A percentile compares a stretch with the other conserved stretches of the same genome.
Evolutionary conservation across 2,797 vertebrate genomes (phyloP).

Genomic region (Sebastes kiyomatsui): DNA sequence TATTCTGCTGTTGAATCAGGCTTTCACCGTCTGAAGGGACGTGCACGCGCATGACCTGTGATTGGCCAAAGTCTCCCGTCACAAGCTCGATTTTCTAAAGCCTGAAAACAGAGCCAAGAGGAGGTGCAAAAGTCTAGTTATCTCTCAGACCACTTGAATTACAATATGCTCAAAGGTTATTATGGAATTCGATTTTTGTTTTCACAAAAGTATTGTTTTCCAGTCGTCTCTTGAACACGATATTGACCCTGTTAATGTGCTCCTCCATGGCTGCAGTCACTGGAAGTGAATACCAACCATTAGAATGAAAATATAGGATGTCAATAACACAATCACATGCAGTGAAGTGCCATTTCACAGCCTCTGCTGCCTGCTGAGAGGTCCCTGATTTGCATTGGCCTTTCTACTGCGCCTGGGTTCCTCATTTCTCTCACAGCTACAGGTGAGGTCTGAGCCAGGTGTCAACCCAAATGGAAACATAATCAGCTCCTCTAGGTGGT

Average conservation of each 20-base stretch:
- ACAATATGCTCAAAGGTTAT: too few relatives aligned
- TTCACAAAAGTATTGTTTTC: background rate
- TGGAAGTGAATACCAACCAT: background rate
- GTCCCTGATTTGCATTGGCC: conserved; percentile 7
- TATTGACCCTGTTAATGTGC: background rate
- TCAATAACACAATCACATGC: conserved; percentile 9
- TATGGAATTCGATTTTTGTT: background rate
- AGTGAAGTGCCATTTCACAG: conserved; percentile 28
- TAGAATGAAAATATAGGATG: conserved; percentile 10
- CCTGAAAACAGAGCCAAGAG: too few relatives aligned
- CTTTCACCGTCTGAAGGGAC: too few relatives aligned
- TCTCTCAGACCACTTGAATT: too few relatives aligned
- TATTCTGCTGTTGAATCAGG: too few relatives aligned
- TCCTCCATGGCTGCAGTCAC: background rate
- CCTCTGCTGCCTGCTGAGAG: background rate
- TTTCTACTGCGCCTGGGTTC: conserved; percentile 1
- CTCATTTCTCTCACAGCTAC: conserved; percentile 10
- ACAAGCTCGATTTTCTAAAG: too few relatives aligned
- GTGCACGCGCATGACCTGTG: too few relatives aligned
- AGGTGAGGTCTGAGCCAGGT: conserved; percentile 31
- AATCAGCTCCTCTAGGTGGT: conserved; percentile 38
- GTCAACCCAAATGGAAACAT: conserved; percentile 46
- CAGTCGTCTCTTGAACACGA: background rate
- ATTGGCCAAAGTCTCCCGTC: too few relatives aligned
- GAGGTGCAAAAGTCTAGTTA: too few relatives aligned